Evolutionary conservation across 2,797 vertebrate species (phyloP).

Genomic region (Pseudotriccus pelzelni): DNA sequence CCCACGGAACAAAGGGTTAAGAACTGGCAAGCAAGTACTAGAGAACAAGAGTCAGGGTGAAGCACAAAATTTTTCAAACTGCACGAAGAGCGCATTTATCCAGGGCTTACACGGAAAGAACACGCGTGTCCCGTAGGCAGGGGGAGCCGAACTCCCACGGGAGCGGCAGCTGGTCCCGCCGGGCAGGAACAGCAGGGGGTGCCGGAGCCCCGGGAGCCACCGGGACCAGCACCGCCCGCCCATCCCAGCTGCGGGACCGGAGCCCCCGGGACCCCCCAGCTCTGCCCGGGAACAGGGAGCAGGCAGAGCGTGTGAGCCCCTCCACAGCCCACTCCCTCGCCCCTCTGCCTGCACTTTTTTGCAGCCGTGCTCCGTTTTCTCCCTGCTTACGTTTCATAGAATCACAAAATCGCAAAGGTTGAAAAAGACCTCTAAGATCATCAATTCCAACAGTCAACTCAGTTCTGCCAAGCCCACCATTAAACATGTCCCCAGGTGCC

Average conservation of each 20-base stretch:
- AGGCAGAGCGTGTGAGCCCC: not conserved
- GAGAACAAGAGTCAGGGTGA: not conserved
- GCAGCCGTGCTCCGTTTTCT: not conserved
- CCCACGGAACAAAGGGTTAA: not conserved
- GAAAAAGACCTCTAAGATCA: not conserved
- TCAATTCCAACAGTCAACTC: not conserved
- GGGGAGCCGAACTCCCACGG: rapidly evolving
- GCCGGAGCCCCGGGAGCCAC: not conserved
- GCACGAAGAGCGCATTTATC: not conserved
- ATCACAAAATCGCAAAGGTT: not conserved
- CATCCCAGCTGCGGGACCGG: no score
- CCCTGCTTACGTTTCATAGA: not conserved
- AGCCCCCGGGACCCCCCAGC: no score
- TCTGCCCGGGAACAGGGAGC: not conserved
- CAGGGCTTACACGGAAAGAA: rapidly evolving
- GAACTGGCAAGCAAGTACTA: not conserved
- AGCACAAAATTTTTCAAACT: not conserved
- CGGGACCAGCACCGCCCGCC: no score
- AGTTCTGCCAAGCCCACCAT: not conserved
- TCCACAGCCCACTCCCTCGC: rapidly evolving
- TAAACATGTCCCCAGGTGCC: not conserved
- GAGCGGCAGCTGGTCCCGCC: not conserved
- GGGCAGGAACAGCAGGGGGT: not conserved
- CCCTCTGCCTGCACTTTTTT: no score
- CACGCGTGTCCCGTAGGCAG: rapidly evolving